These are phyloP conservation scores for Hydrochoerus hydrochaeris DNA, from an alignment of 2,113 vertebrate genomes.

Conservation along the genomic window DNA sequence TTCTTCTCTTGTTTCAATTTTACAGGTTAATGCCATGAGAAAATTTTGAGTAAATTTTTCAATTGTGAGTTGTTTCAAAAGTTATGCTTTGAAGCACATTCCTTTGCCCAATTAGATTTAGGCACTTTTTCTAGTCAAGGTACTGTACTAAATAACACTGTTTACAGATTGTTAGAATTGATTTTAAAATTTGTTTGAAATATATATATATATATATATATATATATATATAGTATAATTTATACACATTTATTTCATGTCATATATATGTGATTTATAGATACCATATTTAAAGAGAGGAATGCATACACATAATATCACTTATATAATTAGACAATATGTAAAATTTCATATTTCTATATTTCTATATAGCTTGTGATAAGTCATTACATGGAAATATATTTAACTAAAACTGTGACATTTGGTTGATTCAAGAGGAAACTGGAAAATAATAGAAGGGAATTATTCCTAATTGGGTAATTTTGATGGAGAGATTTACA, in stretches of 20 bases:
- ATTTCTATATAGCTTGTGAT: background rate
- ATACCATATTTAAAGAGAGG: background rate
- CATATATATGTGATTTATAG: background rate
- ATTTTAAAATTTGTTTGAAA: too few relatives aligned
- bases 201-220: background rate
- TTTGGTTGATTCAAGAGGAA: background rate
- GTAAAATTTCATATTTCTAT: background rate
- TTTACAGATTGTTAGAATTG: too few relatives aligned
- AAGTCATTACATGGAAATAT: background rate
- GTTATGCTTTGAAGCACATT: background rate
- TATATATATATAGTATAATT: too few relatives aligned
- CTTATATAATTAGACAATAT: background rate
- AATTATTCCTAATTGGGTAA: background rate
- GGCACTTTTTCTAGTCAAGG: background rate
- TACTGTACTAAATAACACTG: background rate
- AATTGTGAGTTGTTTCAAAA: background rate
- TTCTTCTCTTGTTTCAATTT: background rate
- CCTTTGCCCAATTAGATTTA: background rate
- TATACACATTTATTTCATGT: background rate
- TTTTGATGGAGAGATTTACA: background rate
- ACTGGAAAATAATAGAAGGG: background rate
- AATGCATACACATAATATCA: background rate
- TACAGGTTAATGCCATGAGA: background rate
- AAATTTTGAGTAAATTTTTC: background rate
- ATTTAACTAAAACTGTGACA: background rate